Evolutionary conservation across 64 coral and sea anemone genomes (phyloP).

Genomic region (Porites australiensis): DNA sequence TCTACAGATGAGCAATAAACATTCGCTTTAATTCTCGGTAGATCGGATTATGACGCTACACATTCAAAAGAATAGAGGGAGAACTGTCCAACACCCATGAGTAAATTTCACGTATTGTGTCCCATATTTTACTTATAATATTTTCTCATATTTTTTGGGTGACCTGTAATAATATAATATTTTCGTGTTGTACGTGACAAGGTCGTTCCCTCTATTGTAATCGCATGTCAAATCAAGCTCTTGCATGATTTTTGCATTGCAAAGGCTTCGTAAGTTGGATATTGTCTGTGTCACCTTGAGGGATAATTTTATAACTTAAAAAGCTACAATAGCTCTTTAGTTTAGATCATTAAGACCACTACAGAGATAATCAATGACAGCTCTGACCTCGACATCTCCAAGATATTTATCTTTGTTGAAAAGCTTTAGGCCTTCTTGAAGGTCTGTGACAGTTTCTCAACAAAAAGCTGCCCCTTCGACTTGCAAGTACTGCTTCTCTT

Average conservation of each 20-base stretch:
- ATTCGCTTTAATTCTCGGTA: neutral
- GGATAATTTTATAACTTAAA: neutral
- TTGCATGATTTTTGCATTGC: neutral
- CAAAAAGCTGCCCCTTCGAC: neutral
- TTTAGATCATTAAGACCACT: neutral
- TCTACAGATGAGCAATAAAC: neutral
- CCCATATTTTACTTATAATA: neutral
- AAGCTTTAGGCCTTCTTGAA: neutral
- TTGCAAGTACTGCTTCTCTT: neutral
- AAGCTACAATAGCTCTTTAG: neutral
- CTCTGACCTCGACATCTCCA: neutral
- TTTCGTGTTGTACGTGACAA: conserved; percentile 11
- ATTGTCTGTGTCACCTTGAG: neutral
- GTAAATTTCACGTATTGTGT: neutral
- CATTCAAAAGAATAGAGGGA: no score
- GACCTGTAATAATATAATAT: neutral
- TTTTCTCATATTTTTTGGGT: neutral
- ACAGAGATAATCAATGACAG: neutral
- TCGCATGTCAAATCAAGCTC: conserved; percentile 16
- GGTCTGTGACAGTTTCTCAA: neutral
- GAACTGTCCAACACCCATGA: neutral
- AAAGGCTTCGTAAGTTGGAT: no score
- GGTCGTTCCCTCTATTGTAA: neutral
- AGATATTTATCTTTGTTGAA: neutral
- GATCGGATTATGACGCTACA: neutral